phyloP scores from a whole-genome alignment of 2,888 invertebrate species.

The Andrena fulva region DNA sequence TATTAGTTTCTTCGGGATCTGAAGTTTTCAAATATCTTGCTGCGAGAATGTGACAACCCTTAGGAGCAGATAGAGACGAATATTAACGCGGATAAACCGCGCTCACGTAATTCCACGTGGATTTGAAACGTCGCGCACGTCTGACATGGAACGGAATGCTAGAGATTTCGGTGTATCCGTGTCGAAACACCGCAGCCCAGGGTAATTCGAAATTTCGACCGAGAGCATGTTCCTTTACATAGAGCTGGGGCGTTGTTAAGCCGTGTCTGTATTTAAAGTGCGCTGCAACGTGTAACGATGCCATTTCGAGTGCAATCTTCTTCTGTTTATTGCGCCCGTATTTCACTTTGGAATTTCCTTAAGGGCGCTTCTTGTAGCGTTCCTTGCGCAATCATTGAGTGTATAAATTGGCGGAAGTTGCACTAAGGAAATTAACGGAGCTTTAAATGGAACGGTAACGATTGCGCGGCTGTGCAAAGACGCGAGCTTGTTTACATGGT shows the following conservation, averaged over 20 bases:
- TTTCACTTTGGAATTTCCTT: constrained; percentile 55
- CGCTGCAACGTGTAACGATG: constrained; percentile 51
- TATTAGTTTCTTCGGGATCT: too few species aligned
- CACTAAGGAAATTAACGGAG: constrained; percentile 28
- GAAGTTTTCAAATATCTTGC: too few species aligned
- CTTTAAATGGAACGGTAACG: constrained; percentile 10
- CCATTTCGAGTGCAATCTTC: constrained; percentile 56
- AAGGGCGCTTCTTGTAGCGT: constrained; percentile 30
- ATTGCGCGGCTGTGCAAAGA: neutral
- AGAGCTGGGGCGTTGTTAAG: constrained; percentile 27
- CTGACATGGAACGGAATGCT: neutral
- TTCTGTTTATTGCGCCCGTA: constrained; percentile 57
- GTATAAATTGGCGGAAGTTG: constrained; percentile 44
- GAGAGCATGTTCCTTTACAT: constrained; percentile 37
- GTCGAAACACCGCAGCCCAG: neutral
- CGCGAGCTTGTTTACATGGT: constrained; percentile 1
- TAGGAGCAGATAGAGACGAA: too few species aligned
- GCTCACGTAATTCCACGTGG: constrained; percentile 14
- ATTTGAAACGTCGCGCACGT: neutral
- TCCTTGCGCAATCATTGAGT: constrained; percentile 46
- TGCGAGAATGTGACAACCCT: too few species aligned
- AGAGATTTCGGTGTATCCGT: constrained; percentile 17
- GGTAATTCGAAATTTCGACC: constrained; percentile 37
- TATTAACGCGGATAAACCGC: constrained; percentile 1
- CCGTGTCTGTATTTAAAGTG: constrained; percentile 38